Percentiles rank a stretch among this genome's conserved stretches.
These are phyloP conservation scores for Sylvilagus floridanus DNA, from an alignment of 2,797 vertebrate genomes.

Conservation along the genomic window DNA sequence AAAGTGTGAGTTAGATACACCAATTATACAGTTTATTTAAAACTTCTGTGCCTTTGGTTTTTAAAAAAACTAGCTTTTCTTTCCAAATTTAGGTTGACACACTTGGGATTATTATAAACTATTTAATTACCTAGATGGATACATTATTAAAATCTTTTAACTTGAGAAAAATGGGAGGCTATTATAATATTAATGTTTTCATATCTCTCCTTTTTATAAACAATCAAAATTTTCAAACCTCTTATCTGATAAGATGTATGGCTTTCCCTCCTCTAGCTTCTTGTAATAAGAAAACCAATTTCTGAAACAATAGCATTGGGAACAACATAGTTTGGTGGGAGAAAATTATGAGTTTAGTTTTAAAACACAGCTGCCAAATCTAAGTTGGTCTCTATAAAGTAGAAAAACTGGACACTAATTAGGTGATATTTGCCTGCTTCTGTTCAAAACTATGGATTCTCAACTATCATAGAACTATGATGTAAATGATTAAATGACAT, in stretches of 20 bases:
- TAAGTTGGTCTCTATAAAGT: neutral
- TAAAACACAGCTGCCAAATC: neutral
- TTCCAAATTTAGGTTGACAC: neutral
- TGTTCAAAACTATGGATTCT: neutral
- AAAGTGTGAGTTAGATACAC: neutral
- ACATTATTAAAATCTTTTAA: slow-evolving; percentile 40
- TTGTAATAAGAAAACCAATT: neutral
- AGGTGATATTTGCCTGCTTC: neutral
- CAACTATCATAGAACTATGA: neutral
- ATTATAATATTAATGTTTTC: slow-evolving; percentile 12
- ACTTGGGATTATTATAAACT: slow-evolving; percentile 22
- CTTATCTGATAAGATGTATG: neutral
- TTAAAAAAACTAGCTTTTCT: neutral
- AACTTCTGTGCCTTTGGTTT: neutral
- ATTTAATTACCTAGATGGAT: neutral
- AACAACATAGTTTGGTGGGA: neutral
- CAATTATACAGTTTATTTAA: neutral
- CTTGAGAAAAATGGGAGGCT: neutral
- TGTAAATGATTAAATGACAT: neutral
- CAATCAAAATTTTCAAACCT: neutral
- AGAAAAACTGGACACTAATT: neutral
- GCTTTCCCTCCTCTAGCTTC: neutral
- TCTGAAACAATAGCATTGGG: neutral
- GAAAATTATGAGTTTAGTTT: neutral
- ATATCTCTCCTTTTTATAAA: slow-evolving; percentile 25